Conservation (phyloP, 2,797 vertebrate genomes). For the Gymnopithys bicolor region DNA sequence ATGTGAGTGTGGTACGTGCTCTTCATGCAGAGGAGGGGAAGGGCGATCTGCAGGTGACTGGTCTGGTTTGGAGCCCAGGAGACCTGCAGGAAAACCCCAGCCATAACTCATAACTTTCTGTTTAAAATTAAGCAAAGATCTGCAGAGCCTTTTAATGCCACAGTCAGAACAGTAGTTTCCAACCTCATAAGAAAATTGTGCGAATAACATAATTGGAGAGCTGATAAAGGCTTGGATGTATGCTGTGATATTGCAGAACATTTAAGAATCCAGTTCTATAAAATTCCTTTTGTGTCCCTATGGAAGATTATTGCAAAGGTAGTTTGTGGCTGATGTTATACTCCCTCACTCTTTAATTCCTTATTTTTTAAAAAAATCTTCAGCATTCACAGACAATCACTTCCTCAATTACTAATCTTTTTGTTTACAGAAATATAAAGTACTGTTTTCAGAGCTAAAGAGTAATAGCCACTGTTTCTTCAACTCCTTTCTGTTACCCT, state of each 20-base stretch:
- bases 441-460: neutral
- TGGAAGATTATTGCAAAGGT: neutral
- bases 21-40: neutral
- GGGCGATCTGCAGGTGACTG: neutral
- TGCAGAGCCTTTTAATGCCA: neutral
- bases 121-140: neutral
- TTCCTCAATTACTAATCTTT: neutral
- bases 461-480: neutral
- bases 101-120: neutral
- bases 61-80: neutral
- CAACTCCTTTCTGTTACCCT: neutral
- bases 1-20: neutral
- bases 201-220: neutral
- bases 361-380: neutral
- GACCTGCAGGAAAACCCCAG: neutral
- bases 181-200: neutral
- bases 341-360: neutral
- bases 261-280: neutral
- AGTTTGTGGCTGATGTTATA: neutral
- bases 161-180: neutral
- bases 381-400: neutral
- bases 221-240: neutral
- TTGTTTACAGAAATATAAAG: neutral
- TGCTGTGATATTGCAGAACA: neutral
- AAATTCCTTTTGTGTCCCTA: neutral